Conservation (phyloP, 2,888 invertebrate species). For the Agriopis leucophaearia region DNA sequence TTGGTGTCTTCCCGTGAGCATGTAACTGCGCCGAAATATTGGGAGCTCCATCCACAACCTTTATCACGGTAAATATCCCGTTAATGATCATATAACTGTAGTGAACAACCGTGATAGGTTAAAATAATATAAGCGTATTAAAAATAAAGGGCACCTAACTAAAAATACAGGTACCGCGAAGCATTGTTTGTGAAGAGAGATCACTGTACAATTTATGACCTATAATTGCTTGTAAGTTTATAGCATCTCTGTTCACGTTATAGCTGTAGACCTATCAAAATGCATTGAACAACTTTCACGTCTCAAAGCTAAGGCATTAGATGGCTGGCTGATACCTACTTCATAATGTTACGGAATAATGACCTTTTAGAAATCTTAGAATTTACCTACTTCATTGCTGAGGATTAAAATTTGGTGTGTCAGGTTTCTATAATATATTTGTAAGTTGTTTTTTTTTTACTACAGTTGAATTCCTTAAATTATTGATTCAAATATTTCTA, state of each 20-base stretch:
- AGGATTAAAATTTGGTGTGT: slow-evolving; percentile 3
- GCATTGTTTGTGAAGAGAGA: neutral
- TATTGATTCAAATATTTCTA: no score
- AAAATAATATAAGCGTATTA: no score
- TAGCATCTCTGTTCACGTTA: slow-evolving; percentile 16
- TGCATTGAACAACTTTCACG: slow-evolving; percentile 28
- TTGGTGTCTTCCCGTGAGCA: no score
- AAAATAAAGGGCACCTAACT: no score
- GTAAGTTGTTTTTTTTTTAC: neutral
- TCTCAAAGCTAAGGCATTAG: slow-evolving; percentile 24
- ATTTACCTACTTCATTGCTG: slow-evolving; percentile 27
- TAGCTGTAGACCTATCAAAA: slow-evolving; percentile 26
- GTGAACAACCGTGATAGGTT: no score
- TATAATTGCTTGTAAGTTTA: slow-evolving; percentile 8
- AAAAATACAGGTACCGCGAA: no score
- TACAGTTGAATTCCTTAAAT: neutral
- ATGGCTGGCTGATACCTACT: slow-evolving; percentile 9
- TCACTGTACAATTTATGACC: neutral
- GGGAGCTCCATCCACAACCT: no score
- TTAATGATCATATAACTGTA: no score
- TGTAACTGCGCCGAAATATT: no score
- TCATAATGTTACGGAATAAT: slow-evolving; percentile 4
- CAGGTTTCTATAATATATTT: neutral
- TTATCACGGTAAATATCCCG: no score
- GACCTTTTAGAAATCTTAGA: slow-evolving; percentile 33